Percentiles rank a stretch among this genome's conserved stretches.
Conservation (phyloP, 2,113 vertebrate species). For the Actinemys pallida region DNA sequence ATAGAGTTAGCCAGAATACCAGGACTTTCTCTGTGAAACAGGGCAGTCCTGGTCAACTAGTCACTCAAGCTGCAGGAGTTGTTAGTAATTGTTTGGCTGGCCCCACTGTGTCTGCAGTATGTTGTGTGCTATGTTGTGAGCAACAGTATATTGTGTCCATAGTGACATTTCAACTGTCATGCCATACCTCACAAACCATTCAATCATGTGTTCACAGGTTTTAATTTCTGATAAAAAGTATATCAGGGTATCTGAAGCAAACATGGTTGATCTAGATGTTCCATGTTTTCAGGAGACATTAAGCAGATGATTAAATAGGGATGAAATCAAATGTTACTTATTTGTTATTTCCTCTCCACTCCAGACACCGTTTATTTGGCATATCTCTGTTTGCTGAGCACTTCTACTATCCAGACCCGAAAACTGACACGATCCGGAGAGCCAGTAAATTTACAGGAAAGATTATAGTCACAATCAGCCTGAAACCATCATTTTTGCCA, state of each 20-base stretch:
- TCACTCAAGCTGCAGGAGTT: background rate
- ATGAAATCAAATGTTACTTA: background rate
- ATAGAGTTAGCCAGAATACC: background rate
- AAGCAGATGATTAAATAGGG: background rate
- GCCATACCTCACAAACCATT: background rate
- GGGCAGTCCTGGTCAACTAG: background rate
- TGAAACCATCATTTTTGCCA: slow-evolving; percentile 72
- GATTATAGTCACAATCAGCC: slow-evolving; percentile 78
- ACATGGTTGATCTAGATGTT: background rate
- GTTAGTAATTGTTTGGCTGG: background rate
- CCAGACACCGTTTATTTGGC: slow-evolving; percentile 78
- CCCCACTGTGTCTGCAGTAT: background rate
- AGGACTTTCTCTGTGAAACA: background rate
- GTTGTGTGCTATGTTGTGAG: background rate
- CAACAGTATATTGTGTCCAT: background rate
- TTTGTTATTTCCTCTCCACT: slow-evolving; percentile 22
- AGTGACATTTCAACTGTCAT: background rate
- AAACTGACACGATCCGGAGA: slow-evolving; percentile 80
- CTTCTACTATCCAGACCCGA: slow-evolving; percentile 86
- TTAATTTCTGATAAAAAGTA: background rate
- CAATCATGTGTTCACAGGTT: background rate
- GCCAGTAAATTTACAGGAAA: slow-evolving; percentile 87
- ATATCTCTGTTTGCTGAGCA: slow-evolving; percentile 86
- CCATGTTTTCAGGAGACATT: background rate
- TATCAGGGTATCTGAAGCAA: background rate